phyloP scores from a whole-genome alignment of 2,797 vertebrate genomes.

The Mormyrus hasselquistii region DNA sequence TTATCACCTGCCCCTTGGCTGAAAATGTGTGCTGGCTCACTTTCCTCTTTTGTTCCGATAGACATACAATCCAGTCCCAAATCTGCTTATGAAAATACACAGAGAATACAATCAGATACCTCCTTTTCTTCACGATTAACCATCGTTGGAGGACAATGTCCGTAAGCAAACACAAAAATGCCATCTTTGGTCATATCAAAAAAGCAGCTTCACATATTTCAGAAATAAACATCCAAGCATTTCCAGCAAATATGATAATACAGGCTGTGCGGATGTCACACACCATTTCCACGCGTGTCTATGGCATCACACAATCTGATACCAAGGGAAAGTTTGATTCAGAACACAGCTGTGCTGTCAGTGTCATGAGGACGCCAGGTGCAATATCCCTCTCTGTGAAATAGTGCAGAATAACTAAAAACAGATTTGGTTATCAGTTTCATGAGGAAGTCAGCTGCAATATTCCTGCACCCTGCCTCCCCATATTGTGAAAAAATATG shows the following conservation, averaged over 20 bases:
- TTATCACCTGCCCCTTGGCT: neutral
- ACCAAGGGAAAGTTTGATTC: neutral
- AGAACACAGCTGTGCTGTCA: neutral
- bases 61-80: neutral
- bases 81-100: neutral
- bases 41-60: neutral
- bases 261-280: neutral
- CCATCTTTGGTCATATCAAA: neutral
- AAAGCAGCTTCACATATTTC: neutral
- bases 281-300: neutral
- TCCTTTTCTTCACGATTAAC: neutral
- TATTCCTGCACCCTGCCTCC: neutral
- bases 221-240: neutral
- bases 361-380: neutral
- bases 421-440: neutral
- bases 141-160: neutral
- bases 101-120: neutral
- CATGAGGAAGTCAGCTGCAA: neutral
- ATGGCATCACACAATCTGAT: neutral
- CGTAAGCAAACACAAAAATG: neutral
- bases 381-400: neutral
- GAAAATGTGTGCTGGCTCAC: neutral
- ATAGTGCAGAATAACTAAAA: neutral
- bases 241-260: neutral
- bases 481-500: neutral